A percentile compares a stretch with the other conserved stretches of the same genome.
Conservation (phyloP, 2,113 vertebrate genomes). For the Loxodonta africana region DNA sequence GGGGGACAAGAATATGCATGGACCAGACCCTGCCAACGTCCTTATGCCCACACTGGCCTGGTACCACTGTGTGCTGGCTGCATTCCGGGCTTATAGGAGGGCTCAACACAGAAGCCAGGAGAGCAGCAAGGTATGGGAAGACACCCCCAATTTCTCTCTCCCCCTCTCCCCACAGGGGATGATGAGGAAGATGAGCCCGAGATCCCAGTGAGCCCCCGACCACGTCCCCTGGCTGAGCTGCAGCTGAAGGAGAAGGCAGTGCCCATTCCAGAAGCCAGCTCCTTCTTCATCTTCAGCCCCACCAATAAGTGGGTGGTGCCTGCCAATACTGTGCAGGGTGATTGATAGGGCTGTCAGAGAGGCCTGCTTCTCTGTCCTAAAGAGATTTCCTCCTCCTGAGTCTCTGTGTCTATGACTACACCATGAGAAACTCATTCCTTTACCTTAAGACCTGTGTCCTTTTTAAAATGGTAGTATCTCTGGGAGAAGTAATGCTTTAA, state of each 20-base stretch:
- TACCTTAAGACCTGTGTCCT: neutral
- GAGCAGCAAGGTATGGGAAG: neutral
- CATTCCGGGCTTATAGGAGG: too few relatives aligned
- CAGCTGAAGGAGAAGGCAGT: conserved; percentile 98
- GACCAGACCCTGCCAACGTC: neutral
- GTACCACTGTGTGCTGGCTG: neutral
- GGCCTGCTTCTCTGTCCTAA: neutral
- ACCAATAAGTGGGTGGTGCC: conserved; percentile 94
- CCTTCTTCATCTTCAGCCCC: conserved; percentile 98
- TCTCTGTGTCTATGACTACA: neutral
- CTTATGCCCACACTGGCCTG: fast-evolving
- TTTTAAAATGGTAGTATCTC: neutral
- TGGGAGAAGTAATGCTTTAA: neutral
- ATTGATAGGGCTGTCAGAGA: neutral
- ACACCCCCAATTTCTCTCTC: neutral
- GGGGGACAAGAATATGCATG: neutral
- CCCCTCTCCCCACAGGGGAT: conserved; percentile 88
- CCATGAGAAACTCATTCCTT: neutral
- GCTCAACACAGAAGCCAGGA: neutral
- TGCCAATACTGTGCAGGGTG: neutral
- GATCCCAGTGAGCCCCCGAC: conserved; percentile 96
- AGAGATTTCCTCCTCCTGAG: neutral
- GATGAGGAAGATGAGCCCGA: conserved; percentile 98
- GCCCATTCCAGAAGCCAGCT: conserved; percentile 96
- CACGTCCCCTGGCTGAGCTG: conserved; percentile 96